These are phyloP conservation scores for Leptinotarsa tumamoca DNA, from an alignment of 2,888 invertebrate genomes.

Conservation along the genomic window DNA sequence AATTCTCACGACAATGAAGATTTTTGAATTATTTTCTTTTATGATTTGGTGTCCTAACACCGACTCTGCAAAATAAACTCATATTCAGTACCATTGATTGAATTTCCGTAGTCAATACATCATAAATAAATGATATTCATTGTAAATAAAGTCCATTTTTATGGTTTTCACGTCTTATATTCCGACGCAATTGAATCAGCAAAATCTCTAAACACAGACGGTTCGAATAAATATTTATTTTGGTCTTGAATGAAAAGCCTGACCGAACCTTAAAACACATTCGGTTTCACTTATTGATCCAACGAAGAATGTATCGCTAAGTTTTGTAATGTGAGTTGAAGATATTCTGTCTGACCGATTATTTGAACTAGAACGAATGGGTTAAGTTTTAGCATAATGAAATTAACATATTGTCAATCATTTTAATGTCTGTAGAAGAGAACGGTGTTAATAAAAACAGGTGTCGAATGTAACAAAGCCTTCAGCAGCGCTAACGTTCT, in stretches of 20 bases:
- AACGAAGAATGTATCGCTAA: background rate
- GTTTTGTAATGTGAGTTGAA: background rate
- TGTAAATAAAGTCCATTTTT: constrained; percentile 5
- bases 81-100: background rate
- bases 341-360: background rate
- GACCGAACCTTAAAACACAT: background rate
- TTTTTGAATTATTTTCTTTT: no score
- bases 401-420: no score
- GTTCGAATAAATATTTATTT: constrained; percentile 15
- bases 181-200: background rate
- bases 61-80: background rate
- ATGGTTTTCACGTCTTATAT: constrained; percentile 11
- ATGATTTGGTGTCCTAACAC: background rate
- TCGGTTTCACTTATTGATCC: background rate
- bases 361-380: no score
- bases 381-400: no score
- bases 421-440: no score
- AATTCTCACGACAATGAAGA: no score
- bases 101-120: background rate
- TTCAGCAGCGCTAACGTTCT: no score
- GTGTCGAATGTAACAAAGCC: no score
- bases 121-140: constrained; percentile 6
- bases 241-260: background rate
- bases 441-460: no score
- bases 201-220: constrained; percentile 8